These are phyloP conservation scores for Dendroctonus ponderosae DNA, from an alignment of 1,140 invertebrate genomes.

Conservation along the genomic window DNA sequence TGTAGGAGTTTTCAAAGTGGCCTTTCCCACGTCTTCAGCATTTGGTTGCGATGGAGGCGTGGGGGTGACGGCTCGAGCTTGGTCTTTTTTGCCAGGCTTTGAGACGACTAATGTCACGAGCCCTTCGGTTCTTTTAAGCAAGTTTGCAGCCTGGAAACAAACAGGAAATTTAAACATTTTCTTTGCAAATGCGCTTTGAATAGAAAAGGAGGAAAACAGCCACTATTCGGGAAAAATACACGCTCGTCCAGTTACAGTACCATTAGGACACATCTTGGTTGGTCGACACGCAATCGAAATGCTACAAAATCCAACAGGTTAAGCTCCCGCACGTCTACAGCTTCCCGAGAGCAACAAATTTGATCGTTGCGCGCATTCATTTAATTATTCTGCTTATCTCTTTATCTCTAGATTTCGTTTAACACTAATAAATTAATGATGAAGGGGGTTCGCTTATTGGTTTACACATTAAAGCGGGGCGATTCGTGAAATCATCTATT, in stretches of 20 bases:
- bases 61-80: slow-evolving; percentile 49
- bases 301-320: neutral
- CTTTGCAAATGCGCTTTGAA: no score
- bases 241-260: no score
- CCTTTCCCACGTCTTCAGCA: slow-evolving; percentile 26
- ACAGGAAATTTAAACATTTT: neutral
- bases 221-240: no score
- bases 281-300: neutral
- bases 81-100: slow-evolving; percentile 76
- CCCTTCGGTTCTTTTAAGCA: slow-evolving; percentile 85
- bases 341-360: no score
- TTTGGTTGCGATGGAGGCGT: slow-evolving; percentile 23
- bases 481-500: no score
- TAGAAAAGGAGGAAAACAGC: no score
- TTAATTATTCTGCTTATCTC: slow-evolving; percentile 16
- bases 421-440: neutral
- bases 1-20: slow-evolving; percentile 40
- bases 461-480: no score
- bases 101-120: slow-evolving; percentile 81
- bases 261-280: no score
- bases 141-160: slow-evolving; percentile 68
- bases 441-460: neutral
- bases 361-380: no score
- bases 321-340: no score
- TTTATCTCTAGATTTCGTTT: slow-evolving; percentile 11